phyloP scores from a whole-genome alignment of 2,113 vertebrate species.

The Limanda limanda region DNA sequence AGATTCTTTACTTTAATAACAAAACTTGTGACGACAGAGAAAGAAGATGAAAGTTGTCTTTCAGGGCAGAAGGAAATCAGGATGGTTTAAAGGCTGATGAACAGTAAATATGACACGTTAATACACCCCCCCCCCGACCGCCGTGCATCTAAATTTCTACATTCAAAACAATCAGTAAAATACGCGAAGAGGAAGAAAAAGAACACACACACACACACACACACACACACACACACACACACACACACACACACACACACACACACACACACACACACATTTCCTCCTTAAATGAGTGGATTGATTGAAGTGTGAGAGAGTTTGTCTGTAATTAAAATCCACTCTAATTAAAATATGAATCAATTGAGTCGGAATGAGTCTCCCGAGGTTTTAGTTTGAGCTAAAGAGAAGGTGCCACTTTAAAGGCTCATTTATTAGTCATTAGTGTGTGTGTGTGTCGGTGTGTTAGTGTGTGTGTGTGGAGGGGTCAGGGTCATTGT shows the following conservation, averaged over 20 bases:
- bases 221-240: too few relatives aligned
- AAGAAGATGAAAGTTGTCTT: too few relatives aligned
- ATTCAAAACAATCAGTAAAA: too few relatives aligned
- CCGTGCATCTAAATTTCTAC: too few relatives aligned
- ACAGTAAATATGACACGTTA: too few relatives aligned
- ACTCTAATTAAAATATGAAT: background rate
- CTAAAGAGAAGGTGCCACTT: background rate
- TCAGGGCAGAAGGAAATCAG: too few relatives aligned
- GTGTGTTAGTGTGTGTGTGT: background rate
- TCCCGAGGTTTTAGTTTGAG: background rate
- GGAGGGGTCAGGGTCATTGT: conserved; percentile 16
- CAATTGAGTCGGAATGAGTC: background rate
- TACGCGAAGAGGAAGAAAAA: too few relatives aligned
- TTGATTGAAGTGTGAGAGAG: background rate
- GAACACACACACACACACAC: too few relatives aligned
- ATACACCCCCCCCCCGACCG: too few relatives aligned
- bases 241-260: background rate
- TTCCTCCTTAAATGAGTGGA: background rate
- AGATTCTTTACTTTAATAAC: background rate
- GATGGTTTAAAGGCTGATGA: too few relatives aligned
- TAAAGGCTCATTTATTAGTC: conserved; percentile 1
- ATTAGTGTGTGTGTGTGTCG: background rate
- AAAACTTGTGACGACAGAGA: background rate
- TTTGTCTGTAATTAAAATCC: background rate
- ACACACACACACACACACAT: conserved; percentile 13